These are phyloP conservation scores for Anarhynchus alexandrinus DNA, from an alignment of 2,113 vertebrate genomes.

Conservation along the genomic window DNA sequence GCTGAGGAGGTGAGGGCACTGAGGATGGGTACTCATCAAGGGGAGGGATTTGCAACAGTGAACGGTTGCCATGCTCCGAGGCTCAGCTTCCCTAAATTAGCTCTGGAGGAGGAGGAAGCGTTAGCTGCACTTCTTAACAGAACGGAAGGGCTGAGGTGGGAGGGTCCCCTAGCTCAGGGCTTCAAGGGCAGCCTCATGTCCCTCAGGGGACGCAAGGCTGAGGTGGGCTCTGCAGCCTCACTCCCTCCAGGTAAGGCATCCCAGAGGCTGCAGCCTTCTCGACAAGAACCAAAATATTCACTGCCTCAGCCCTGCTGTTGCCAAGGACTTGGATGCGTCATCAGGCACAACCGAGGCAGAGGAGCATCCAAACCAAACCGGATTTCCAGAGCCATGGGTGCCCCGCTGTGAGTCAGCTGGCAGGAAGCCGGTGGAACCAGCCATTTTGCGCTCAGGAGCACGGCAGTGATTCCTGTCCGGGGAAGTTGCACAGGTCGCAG, in stretches of 20 bases:
- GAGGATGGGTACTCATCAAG: not conserved
- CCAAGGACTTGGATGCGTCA: conserved; percentile 14
- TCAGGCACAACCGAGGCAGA: not conserved
- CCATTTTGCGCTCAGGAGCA: not conserved
- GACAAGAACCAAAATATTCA: not conserved
- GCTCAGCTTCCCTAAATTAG: conserved; percentile 20
- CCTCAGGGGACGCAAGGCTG: not conserved
- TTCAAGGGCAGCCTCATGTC: not conserved
- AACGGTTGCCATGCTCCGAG: not conserved
- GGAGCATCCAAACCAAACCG: conserved; percentile 11
- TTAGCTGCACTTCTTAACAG: not conserved
- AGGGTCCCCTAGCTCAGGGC: not conserved
- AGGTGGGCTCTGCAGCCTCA: not conserved
- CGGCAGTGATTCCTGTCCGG: fast-evolving
- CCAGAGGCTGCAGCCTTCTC: not conserved
- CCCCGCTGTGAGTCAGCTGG: conserved; percentile 42
- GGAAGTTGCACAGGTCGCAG: not conserved
- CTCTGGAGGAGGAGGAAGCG: not conserved
- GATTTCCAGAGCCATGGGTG: conserved; percentile 25
- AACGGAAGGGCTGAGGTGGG: not conserved
- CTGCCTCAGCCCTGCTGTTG: not conserved
- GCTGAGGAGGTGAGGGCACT: not conserved
- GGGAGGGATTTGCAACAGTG: not conserved
- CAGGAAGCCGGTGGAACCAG: not conserved
- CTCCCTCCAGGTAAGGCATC: not conserved